Conservation (phyloP, 1,140 invertebrate genomes). For the Macrobrachium nipponense region DNA sequence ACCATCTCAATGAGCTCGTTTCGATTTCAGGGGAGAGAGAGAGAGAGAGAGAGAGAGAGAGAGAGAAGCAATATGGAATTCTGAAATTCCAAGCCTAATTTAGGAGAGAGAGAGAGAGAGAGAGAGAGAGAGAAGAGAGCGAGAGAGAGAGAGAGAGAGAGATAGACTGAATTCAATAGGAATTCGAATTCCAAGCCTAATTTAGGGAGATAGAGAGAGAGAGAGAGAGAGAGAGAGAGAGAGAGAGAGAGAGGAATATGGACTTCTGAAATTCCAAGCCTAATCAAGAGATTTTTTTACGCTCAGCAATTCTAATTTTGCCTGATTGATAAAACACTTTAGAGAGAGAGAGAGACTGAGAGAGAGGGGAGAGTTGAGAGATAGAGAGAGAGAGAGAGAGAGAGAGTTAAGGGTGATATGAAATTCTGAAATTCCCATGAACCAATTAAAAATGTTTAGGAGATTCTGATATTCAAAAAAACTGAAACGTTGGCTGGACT, state of each 20-base stretch:
- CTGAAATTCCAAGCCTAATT: too few relatives aligned
- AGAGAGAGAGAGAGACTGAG: slow-evolving; percentile 20
- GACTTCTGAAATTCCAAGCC: neutral
- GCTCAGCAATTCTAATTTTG: neutral
- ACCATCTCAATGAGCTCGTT: too few relatives aligned
- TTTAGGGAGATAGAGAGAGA: neutral
- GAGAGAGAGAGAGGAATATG: slow-evolving; percentile 26
- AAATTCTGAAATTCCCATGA: too few relatives aligned
- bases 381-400: slow-evolving; percentile 17
- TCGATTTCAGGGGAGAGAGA: neutral
- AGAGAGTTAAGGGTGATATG: too few relatives aligned
- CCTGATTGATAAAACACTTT: neutral
- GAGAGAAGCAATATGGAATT: slow-evolving; percentile 9
- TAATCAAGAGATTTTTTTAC: slow-evolving; percentile 2
- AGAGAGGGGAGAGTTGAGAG: slow-evolving; percentile 21
- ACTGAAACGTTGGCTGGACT: too few relatives aligned
- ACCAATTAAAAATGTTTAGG: too few relatives aligned
- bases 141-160: slow-evolving; percentile 23
- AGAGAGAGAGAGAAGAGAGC: slow-evolving; percentile 27
- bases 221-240: slow-evolving; percentile 16
- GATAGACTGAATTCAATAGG: slow-evolving; percentile 6
- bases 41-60: slow-evolving; percentile 27
- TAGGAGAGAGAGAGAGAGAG: slow-evolving; percentile 12
- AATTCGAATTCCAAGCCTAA: neutral
- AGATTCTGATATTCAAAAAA: too few relatives aligned